These are phyloP conservation scores for Gibbula magus DNA, from an alignment of 2,888 invertebrate genomes.

Conservation along the genomic window DNA sequence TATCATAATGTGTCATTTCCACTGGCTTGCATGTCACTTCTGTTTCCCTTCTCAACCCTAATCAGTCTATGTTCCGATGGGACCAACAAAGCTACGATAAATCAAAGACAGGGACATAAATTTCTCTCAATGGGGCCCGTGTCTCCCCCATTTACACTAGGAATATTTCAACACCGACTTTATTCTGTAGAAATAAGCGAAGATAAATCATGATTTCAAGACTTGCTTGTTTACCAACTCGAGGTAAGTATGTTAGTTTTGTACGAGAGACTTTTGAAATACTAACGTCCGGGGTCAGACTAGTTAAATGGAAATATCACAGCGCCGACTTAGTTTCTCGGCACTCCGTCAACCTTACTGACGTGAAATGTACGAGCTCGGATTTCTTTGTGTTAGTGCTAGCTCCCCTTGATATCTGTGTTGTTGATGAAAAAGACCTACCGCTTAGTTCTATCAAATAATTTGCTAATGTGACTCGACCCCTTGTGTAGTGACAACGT, in stretches of 20 bases:
- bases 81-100: constrained; percentile 12
- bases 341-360: too few species aligned
- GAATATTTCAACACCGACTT: constrained; percentile 21
- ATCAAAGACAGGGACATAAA: constrained; percentile 9
- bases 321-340: too few species aligned
- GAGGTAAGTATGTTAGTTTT: background rate
- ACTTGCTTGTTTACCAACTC: constrained; percentile 9
- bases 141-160: constrained; percentile 7
- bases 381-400: too few species aligned
- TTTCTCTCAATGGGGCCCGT: constrained; percentile 11
- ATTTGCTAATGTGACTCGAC: too few species aligned
- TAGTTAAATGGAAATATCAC: too few species aligned
- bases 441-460: too few species aligned
- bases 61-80: background rate
- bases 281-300: too few species aligned
- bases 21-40: background rate
- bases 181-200: background rate
- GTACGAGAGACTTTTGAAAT: background rate
- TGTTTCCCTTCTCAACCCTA: background rate
- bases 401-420: too few species aligned
- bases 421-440: too few species aligned
- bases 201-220: constrained; percentile 15
- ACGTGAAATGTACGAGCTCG: too few species aligned
- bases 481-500: too few species aligned
- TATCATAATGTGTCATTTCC: background rate